phyloP scores from a whole-genome alignment of 1,140 invertebrate genomes.

The Metaphire vulgaris region DNA sequence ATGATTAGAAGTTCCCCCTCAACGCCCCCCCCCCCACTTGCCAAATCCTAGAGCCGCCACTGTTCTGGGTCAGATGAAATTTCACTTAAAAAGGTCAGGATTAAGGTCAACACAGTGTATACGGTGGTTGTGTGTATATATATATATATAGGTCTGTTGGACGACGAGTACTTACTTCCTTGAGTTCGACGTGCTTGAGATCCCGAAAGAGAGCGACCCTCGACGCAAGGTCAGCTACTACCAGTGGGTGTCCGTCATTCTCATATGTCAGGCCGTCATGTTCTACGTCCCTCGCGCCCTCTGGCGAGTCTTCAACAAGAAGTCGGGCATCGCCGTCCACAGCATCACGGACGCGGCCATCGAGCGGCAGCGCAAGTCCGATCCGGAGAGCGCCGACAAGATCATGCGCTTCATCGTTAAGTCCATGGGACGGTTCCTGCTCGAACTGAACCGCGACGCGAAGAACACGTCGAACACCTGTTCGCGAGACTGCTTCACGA shows the following conservation, averaged over 20 bases:
- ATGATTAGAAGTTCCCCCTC: too few relatives aligned
- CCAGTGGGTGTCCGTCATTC: constrained; percentile 87
- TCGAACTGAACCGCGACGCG: constrained; percentile 38
- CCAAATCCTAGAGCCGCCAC: too few relatives aligned
- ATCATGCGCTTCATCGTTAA: constrained; percentile 49
- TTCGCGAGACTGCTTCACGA: not conserved
- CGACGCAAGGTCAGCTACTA: constrained; percentile 67
- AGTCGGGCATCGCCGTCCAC: constrained; percentile 44
- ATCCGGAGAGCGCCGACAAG: constrained; percentile 42
- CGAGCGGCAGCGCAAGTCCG: constrained; percentile 23
- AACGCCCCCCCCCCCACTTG: too few relatives aligned
- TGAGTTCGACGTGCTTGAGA: constrained; percentile 50
- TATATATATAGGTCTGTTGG: constrained; percentile 48
- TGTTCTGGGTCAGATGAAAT: too few relatives aligned
- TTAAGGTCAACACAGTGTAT: too few relatives aligned
- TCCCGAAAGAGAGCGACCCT: constrained; percentile 40
- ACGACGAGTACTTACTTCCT: constrained; percentile 54
- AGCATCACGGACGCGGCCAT: constrained; percentile 30
- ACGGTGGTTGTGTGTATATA: too few relatives aligned
- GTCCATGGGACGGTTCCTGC: constrained; percentile 48
- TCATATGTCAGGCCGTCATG: constrained; percentile 78
- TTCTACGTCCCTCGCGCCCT: constrained; percentile 79
- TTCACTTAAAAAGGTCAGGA: too few relatives aligned
- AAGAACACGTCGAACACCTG: constrained; percentile 38
- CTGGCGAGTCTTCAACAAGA: constrained; percentile 48